Conservation (phyloP, 2,888 invertebrate genomes). For the Oxycera nigricornis region DNA sequence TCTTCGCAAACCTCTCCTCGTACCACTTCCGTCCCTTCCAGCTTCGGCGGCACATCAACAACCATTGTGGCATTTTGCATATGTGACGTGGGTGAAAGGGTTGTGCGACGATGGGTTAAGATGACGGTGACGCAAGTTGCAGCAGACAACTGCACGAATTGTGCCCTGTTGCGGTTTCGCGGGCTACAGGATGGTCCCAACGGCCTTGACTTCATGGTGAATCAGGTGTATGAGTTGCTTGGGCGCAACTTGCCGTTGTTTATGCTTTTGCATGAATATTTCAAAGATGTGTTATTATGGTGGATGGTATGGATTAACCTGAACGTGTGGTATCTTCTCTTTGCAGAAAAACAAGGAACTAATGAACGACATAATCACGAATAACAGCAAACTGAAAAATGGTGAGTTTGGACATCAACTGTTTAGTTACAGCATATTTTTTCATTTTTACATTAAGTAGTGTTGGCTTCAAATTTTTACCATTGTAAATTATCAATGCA, state of each 20-base stretch:
- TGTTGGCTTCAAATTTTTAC: too few relatives aligned
- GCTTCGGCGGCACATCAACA: background rate
- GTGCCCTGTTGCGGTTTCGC: constrained; percentile 52
- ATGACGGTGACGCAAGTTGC: constrained; percentile 54
- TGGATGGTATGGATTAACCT: background rate
- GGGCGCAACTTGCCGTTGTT: background rate
- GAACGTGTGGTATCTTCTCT: constrained; percentile 46
- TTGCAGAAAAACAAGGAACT: constrained; percentile 80
- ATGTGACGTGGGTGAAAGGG: constrained; percentile 23
- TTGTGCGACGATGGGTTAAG: constrained; percentile 35
- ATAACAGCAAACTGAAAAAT: constrained; percentile 72
- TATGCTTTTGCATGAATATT: background rate
- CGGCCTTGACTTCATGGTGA: too few relatives aligned
- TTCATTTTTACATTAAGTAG: too few relatives aligned
- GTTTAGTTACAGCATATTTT: too few relatives aligned
- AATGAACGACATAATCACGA: constrained; percentile 75
- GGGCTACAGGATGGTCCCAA: constrained; percentile 44
- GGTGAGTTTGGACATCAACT: constrained; percentile 65
- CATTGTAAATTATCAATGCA: too few relatives aligned
- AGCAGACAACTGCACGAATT: constrained; percentile 52
- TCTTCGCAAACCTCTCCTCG: background rate
- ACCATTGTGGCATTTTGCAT: constrained; percentile 25
- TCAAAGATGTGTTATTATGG: background rate
- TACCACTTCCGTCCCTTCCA: too few relatives aligned
- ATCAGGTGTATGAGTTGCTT: background rate